These are phyloP conservation scores for Mirounga angustirostris DNA, from an alignment of 2,113 vertebrate genomes.

Conservation along the genomic window DNA sequence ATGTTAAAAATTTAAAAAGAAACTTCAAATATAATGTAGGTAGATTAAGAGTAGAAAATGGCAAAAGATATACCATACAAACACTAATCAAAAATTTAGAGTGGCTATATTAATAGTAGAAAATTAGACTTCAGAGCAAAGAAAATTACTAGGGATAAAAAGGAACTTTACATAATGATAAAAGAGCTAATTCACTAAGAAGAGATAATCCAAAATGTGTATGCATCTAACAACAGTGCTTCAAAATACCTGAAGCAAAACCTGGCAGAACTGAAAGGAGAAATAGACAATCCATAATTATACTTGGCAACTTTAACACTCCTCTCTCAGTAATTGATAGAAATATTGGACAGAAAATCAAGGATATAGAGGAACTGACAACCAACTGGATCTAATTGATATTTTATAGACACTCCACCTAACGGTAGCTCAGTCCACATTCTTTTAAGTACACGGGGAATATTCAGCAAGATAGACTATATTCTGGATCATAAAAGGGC, in stretches of 20 bases:
- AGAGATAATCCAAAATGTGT: constrained; percentile 23
- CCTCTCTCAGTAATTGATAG: constrained; percentile 59
- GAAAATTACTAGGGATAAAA: constrained; percentile 47
- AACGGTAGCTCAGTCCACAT: constrained; percentile 27
- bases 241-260: constrained; percentile 69
- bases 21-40: constrained; percentile 12
- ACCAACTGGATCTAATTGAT: constrained; percentile 55
- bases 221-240: constrained; percentile 52
- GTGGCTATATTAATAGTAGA: constrained; percentile 54
- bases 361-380: constrained; percentile 61
- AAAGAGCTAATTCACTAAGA: constrained; percentile 58
- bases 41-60: constrained; percentile 52
- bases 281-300: constrained; percentile 67
- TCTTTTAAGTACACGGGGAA: constrained; percentile 62
- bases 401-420: constrained; percentile 30
- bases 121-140: constrained; percentile 63
- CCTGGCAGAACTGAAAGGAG: constrained; percentile 64
- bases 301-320: constrained; percentile 58
- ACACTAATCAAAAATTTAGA: constrained; percentile 55
- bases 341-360: constrained; percentile 66
- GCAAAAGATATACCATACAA: constrained; percentile 37
- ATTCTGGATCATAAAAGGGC: constrained; percentile 50
- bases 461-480: constrained; percentile 20
- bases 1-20: neutral
- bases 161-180: constrained; percentile 48